Base-by-base conservation (phyloP, 2,113 vertebrate species). In the Crotalus tigris region DNA sequence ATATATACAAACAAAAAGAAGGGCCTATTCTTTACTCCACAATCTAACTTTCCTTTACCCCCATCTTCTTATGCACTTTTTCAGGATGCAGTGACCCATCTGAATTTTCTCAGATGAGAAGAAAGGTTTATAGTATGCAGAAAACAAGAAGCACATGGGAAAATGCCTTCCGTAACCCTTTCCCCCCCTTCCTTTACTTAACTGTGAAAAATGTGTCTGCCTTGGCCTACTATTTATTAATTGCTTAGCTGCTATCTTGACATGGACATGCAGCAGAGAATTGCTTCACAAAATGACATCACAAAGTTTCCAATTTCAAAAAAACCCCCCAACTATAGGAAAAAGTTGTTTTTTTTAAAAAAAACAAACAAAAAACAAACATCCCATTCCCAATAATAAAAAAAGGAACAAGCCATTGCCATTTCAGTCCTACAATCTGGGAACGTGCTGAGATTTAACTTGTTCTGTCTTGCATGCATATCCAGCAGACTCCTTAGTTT, bases 131-230 rank as follows among this genome's bases (percentile, higher is more conserved):
- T 95, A 97, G 94, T 95, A 94, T 94, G 93, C 95, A 96, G 96
- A 96, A 96, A 97, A 96, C 93, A 93, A 96, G 96, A 96, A 97
- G 94, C 97, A 97, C 97, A 97, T 97, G 98, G 97, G 98, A 98
- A 98, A 98, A 97, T 97, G 96, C 95, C 95, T 97, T 97, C 91
- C 89, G 93, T 97, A 97, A 97, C 96, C 90, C 97, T 96, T 97
- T 94, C 94, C 94, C 96, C 94, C 96, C 92, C 87, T 95, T 96
- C 93, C 93, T 98, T 97, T 97, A 96, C 94, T 97, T 90, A 85
- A 94, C 44, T 94, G 44, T 19, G 24, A 93, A 87, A 95, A 96
- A 93, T 88, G 51, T 90, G 29, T 95, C 91, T 95, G 88, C 88
- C 1, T 21, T 86, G 92, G 15, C 88, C 91, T 86, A 54, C 5